These are phyloP conservation scores for Galeruca laticollis DNA, from an alignment of 2,888 invertebrate genomes.

Conservation along the genomic window DNA sequence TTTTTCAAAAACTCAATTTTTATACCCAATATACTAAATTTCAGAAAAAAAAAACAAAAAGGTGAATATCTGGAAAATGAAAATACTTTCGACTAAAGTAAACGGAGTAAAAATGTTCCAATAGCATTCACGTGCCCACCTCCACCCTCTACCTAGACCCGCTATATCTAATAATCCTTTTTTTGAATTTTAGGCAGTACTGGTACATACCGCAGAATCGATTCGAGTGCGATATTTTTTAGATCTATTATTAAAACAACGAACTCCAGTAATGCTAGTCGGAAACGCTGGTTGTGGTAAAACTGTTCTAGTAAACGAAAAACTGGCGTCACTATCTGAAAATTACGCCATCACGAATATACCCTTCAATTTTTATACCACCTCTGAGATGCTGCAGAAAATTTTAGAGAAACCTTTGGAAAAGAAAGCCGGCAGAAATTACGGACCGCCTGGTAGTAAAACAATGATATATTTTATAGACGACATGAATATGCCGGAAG, in stretches of 20 bases:
- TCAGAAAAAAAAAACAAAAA: no score
- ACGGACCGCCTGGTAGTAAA: constrained; percentile 95
- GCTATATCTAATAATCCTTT: no score
- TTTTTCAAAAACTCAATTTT: no score
- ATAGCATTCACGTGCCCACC: no score
- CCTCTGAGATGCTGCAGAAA: constrained; percentile 93
- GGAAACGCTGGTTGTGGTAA: constrained; percentile 95
- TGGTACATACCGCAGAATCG: constrained; percentile 95
- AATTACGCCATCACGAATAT: constrained; percentile 91
- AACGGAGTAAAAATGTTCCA: no score
- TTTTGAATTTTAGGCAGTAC: constrained; percentile 84
- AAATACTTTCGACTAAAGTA: no score
- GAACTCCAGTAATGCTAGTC: constrained; percentile 94
- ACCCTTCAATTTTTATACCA: constrained; percentile 96
- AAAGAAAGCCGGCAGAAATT: constrained; percentile 95
- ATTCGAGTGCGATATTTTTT: constrained; percentile 90
- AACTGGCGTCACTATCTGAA: constrained; percentile 80
- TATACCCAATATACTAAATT: no score
- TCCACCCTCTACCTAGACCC: no score
- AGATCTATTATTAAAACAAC: constrained; percentile 88
- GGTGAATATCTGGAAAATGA: no score
- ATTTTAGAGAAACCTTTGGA: constrained; percentile 94
- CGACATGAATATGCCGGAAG: constrained; percentile 98
- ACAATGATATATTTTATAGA: constrained; percentile 95
- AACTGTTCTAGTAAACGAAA: constrained; percentile 84